Conservation (phyloP, 2,888 invertebrate species). For the Biston stratarius region DNA sequence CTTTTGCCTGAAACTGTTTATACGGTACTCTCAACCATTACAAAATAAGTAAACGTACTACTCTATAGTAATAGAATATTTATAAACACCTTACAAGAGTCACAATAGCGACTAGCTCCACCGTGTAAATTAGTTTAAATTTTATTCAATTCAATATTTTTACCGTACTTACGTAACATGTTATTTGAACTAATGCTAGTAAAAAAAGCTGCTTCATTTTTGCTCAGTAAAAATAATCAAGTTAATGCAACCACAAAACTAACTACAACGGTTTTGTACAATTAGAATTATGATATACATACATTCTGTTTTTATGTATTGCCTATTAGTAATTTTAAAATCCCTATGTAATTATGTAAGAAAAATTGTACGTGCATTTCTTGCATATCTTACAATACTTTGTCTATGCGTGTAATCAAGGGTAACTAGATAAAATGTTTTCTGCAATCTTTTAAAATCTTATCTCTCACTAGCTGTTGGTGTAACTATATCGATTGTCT, state of each 20-base stretch:
- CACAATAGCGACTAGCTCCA: background rate
- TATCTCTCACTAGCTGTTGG: background rate
- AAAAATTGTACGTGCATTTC: conserved; percentile 8
- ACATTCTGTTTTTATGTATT: conserved; percentile 30
- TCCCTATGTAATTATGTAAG: conserved; percentile 10
- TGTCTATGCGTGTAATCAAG: background rate
- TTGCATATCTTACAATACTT: background rate
- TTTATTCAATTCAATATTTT: background rate
- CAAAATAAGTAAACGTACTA: too few relatives aligned
- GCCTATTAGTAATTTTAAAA: conserved; percentile 25
- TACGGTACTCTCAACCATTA: too few relatives aligned
- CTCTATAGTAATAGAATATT: too few relatives aligned
- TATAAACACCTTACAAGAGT: too few relatives aligned
- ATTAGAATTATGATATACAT: conserved; percentile 6
- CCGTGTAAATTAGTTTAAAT: background rate
- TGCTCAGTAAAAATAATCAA: background rate
- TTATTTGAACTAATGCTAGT: conserved; percentile 23
- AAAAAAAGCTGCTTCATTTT: conserved; percentile 28
- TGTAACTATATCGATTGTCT: background rate
- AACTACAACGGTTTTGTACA: background rate
- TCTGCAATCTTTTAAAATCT: background rate
- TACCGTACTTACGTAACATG: conserved; percentile 33
- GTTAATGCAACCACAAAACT: conserved; percentile 1
- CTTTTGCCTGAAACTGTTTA: too few relatives aligned
- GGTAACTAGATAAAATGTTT: conserved; percentile 2